Evolutionary conservation across 2,888 invertebrate genomes (phyloP).

Genomic region (Noctua comes): DNA sequence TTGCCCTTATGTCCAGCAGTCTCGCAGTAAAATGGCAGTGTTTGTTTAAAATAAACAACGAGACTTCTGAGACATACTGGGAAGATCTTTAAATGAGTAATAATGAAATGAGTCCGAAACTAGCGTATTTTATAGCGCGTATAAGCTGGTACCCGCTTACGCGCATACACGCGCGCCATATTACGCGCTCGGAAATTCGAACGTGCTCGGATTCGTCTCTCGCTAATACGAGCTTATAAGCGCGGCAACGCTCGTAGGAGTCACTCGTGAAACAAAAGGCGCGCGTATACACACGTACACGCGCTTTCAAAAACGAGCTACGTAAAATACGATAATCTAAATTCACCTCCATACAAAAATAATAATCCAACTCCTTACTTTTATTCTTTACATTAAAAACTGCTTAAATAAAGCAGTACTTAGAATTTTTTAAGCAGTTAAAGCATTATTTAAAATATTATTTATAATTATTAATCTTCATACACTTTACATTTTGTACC

Average conservation of each 20-base stretch:
- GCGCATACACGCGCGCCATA: neutral
- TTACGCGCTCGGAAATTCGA: too few species aligned
- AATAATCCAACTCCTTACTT: neutral
- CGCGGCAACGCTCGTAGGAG: too few species aligned
- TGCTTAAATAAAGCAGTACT: neutral
- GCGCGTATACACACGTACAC: too few species aligned
- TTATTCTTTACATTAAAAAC: neutral
- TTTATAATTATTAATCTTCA: slow-evolving; percentile 34
- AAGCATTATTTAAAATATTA: slow-evolving; percentile 10
- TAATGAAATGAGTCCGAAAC: too few species aligned
- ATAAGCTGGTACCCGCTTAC: neutral
- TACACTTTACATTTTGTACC: slow-evolving; percentile 34
- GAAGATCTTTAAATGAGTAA: too few species aligned
- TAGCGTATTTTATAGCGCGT: neutral
- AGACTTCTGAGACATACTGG: neutral
- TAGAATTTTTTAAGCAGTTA: neutral
- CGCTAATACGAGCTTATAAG: too few species aligned
- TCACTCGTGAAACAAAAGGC: too few species aligned
- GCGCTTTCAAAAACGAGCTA: too few species aligned
- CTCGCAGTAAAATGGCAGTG: neutral
- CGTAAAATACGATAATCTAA: too few species aligned
- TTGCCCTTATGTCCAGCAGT: too few species aligned
- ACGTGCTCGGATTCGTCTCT: too few species aligned
- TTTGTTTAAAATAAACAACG: neutral
- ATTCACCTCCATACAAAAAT: too few species aligned